These are phyloP conservation scores for Pangasius djambal DNA, from an alignment of 2,797 vertebrate genomes.

Conservation along the genomic window DNA sequence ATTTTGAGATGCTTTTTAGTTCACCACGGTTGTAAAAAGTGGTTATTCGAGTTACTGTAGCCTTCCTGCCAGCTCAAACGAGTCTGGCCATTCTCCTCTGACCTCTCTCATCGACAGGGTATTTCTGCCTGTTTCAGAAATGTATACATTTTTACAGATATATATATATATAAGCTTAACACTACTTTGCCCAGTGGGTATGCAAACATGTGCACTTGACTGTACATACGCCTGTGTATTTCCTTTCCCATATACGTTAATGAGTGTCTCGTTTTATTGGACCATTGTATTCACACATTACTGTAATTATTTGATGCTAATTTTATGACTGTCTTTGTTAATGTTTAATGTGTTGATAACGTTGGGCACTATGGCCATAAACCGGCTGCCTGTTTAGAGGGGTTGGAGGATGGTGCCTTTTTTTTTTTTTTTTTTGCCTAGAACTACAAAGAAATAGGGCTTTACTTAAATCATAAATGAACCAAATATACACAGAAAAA, in stretches of 20 bases:
- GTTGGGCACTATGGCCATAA: background rate
- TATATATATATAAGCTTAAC: background rate
- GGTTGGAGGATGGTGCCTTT: background rate
- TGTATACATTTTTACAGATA: background rate
- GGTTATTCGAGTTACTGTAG: background rate
- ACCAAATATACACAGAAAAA: background rate
- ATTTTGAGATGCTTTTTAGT: background rate
- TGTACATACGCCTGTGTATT: background rate
- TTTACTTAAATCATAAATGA: background rate
- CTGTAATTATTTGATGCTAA: background rate
- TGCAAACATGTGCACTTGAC: background rate
- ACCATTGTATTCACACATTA: background rate
- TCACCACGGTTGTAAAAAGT: background rate
- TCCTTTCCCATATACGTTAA: background rate
- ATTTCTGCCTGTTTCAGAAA: background rate
- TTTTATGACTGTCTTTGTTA: background rate
- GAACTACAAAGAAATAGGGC: background rate
- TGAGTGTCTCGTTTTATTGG: background rate
- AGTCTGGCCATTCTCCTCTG: background rate
- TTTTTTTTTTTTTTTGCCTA: background rate
- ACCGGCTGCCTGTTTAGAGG: background rate
- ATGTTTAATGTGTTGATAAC: background rate
- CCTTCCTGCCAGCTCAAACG: background rate
- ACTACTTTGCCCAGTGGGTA: background rate
- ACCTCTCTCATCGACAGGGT: background rate